phyloP scores from a whole-genome alignment of 2,888 invertebrate species.

The Mesoligia furuncula region DNA sequence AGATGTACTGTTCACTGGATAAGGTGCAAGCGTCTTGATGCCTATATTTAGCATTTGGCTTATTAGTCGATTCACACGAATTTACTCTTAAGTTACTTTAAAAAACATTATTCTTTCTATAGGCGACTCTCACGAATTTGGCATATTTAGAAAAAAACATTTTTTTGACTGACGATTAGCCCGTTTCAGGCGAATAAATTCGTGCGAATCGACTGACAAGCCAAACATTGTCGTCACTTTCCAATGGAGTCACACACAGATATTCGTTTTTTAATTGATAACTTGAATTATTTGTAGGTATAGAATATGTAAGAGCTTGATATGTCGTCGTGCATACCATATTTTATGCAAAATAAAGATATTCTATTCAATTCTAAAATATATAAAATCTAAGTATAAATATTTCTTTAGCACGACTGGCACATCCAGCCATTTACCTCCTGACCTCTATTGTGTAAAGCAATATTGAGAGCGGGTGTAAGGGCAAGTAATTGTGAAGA shows the following conservation, averaged over 20 bases:
- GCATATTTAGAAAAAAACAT: not conserved
- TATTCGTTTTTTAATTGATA: too few species aligned
- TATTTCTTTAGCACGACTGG: not conserved
- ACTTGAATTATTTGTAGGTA: too few species aligned
- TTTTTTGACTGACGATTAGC: not conserved
- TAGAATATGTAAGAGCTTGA: too few species aligned
- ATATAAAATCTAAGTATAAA: not conserved
- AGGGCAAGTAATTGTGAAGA: conserved; percentile 87
- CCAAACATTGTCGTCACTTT: not conserved
- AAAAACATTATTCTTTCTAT: not conserved
- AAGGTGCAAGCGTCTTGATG: not conserved
- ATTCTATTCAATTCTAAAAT: not conserved
- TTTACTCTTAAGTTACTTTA: not conserved
- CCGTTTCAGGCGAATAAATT: not conserved
- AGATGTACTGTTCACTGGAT: conserved; percentile 55
- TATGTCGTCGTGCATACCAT: too few species aligned
- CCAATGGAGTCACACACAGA: not conserved
- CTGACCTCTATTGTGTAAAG: conserved; percentile 75
- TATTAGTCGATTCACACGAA: too few species aligned
- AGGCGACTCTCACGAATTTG: too few species aligned
- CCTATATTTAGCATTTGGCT: not conserved
- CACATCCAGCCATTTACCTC: conserved; percentile 48
- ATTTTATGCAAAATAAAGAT: not conserved
- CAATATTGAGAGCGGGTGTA: conserved; percentile 86
- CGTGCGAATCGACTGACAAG: not conserved